Evolutionary conservation across 1,140 invertebrate genomes (phyloP), one percentile per base, ranked within the genome.

Genomic region (Drosophila bocqueti): DNA sequence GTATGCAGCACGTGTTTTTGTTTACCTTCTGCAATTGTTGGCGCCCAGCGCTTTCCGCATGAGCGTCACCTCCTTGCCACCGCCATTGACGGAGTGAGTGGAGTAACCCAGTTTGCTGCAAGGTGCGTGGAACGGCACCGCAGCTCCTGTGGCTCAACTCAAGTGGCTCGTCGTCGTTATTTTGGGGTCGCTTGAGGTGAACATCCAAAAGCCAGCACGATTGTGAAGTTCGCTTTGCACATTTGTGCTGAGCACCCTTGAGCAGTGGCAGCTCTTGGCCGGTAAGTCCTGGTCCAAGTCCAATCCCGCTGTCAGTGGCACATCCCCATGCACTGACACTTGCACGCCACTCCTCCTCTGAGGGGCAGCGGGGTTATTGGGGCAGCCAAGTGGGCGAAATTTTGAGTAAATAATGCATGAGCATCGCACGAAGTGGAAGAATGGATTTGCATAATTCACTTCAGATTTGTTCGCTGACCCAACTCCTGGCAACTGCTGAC

Each of bases 1-100:
- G 6, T 64, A 26, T 52, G 67, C 54, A 67, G 83, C 85, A 89
- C 85, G 85, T 89, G 85, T 89, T 90, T 89, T 89, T 89, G 85
- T 89, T 89, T 89, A 89, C 85, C 66, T 89, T 90, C 75, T 62
- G 71, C 71, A 69, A 73, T 82, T 89, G 79, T 87, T 87, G 76
- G 76, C 77, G 79, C 72, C 69, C 65, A 72, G 49, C 46, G 64
- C 45, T 72, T 72, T 75, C 67, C 83, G 69, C 68, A 67, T 67
- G 58, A 47, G 62, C 63, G 64, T 72, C 74, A 57, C 55, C 65
- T 61, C 62, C 36, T 40, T 40, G 34, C 63, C 47, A 61, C 29
- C 54, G 38, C 31, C 58, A 31, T 34, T 58, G 45, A 34, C 34
- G 29, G 29, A 52, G 31, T 52, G 31, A 60, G 24, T 45, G 13